Base-by-base conservation (phyloP, 2,888 invertebrate genomes). In the Eristalinus aeneus region DNA sequence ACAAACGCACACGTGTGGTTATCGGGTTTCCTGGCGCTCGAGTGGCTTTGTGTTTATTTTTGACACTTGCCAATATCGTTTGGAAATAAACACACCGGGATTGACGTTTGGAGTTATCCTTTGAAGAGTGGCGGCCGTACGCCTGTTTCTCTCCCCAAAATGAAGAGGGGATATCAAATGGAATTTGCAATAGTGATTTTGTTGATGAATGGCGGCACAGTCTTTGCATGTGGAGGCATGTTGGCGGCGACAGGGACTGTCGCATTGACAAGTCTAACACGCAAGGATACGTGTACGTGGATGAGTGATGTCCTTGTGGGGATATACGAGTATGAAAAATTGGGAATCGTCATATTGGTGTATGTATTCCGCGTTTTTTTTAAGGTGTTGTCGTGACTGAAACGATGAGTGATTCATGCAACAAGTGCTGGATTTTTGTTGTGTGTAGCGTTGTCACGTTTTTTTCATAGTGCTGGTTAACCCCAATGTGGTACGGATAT, bases 31-130 rank as follows among this genome's bases (percentile, higher is more conserved):
- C 16, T 46, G 16, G 16, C 16, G 16, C 46, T 46, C 46, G 46
- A 46, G 46, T 46, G 46, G 16, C 6, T 46, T 16, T 46, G 46
- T 46, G 46, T 46, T 46, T 46, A 46, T 46, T 6, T 60, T 27
- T 34, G 69, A 71, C 73, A 73, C 56, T 73, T 32, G 68, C 22
- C 22, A 67, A 73, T 27, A 27, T 74, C 73, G 69, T 68, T 36
- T 53, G 64, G 63, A 64, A 69, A 73, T 83, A 73, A 73, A 72
- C 68, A 72, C 68, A 69, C 53, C 58, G 10, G 73, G 69, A 83
- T 78, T 78, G 77, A 65, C 71, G 36, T 78, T 84, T 16, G 8
- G 16, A 46, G 16, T 46, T 46, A 46, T 46, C 46, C 46, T 46
- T 46, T 16, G 46, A 16, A 16, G 6, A 16, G 16, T 16, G 8